Conservation (phyloP, 2,888 invertebrate genomes). For the Apodemia mormo region DNA sequence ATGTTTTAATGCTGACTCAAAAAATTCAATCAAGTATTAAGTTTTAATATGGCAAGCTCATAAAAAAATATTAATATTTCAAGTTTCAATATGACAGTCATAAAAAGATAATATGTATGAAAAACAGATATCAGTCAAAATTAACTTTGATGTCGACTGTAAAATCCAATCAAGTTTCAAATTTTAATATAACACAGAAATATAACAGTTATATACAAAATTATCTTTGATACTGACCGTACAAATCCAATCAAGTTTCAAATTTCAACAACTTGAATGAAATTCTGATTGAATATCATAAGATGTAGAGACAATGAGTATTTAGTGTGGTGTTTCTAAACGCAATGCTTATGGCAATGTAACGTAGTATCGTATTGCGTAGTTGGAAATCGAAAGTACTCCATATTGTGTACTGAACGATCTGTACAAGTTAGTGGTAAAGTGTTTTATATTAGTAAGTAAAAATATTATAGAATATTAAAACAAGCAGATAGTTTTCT, state of each 20-base stretch:
- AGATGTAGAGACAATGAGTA: constrained; percentile 11
- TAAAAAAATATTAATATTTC: too few species aligned
- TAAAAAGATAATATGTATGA: too few species aligned
- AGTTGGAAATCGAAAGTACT: constrained; percentile 71
- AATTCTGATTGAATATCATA: constrained; percentile 16
- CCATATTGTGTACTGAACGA: constrained; percentile 37
- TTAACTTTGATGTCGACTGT: not conserved
- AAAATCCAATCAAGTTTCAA: too few species aligned
- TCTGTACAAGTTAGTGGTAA: not conserved
- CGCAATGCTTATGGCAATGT: constrained; percentile 42
- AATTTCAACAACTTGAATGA: constrained; percentile 2
- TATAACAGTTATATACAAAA: too few species aligned
- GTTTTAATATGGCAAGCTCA: too few species aligned
- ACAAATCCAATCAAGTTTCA: not conserved
- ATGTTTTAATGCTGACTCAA: too few species aligned
- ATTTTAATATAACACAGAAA: too few species aligned
- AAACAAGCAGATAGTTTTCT: too few species aligned
- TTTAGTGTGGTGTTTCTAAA: constrained; percentile 11
- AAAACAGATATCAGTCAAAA: too few species aligned
- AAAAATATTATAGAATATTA: too few species aligned
- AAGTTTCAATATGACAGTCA: too few species aligned
- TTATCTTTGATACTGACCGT: not conserved
- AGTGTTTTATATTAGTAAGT: not conserved
- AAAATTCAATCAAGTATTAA: too few species aligned
- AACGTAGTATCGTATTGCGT: constrained; percentile 50